phyloP scores from a whole-genome alignment of 2,797 vertebrate genomes.

The Anas acuta region DNA sequence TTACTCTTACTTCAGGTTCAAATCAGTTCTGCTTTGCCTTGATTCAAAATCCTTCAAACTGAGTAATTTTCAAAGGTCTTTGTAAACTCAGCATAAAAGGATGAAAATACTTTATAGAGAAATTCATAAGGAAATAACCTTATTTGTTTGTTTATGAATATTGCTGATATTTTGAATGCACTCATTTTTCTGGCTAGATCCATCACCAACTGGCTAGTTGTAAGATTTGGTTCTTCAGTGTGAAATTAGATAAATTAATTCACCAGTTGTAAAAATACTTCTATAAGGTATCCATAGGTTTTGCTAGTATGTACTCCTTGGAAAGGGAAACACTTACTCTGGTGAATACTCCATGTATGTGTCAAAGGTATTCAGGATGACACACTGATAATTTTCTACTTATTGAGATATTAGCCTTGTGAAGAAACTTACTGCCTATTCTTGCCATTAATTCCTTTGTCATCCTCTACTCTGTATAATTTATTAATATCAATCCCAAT shows the following conservation, averaged over 20 bases:
- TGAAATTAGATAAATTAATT: neutral
- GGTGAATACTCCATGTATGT: rapidly evolving
- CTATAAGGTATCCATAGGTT: neutral
- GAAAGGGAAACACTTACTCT: neutral
- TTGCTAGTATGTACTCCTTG: neutral
- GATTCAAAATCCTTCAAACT: neutral
- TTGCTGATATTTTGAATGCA: neutral
- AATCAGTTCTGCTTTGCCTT: neutral
- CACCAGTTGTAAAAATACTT: neutral
- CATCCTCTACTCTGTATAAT: neutral
- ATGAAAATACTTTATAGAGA: neutral
- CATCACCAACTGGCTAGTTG: no score
- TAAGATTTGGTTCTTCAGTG: neutral
- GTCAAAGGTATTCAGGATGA: neutral
- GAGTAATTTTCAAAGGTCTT: neutral
- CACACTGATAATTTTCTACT: neutral
- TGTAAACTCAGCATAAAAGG: neutral
- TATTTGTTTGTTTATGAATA: neutral
- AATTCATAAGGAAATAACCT: neutral
- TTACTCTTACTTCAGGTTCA: neutral
- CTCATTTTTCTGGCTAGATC: neutral
- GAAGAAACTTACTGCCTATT: rapidly evolving
- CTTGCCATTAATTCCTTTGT: neutral
- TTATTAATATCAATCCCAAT: neutral
- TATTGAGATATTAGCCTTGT: neutral